Evolutionary conservation across 2,113 vertebrate genomes (phyloP), one percentile per base, ranked within the genome.

Genomic region (Zosterops borbonicus): DNA sequence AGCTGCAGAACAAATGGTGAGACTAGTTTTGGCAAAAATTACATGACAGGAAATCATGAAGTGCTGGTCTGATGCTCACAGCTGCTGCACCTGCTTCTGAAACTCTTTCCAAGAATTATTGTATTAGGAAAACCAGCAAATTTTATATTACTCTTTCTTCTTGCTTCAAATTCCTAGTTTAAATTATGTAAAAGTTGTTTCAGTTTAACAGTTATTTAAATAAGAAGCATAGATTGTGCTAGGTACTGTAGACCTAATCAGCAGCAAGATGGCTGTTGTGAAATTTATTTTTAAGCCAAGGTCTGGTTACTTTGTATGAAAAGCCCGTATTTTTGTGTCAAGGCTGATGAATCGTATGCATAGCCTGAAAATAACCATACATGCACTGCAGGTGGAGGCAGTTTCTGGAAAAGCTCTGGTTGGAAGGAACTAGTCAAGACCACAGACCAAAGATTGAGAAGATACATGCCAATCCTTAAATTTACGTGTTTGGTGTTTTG

Each of bases 1-100:
- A 96, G 64, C 39, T 94, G 87, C 52, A 92, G 74, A 89, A 23
- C 42, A 87, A 91, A 70, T 42, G 24, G 31, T 89, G 60, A 94
- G 33, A 8, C 2, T 63, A 78, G 35, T 59, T 90, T 74, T 89
- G 73, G 63, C 87, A 96, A 79, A 92, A 55, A 63, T 22, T 65
- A 31, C 23, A 15, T 50, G 5, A 35, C 33, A 70, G 68, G 56
- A 89, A 89, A 77, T 53, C 50, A 59, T 50, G 55, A 92, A 81
- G 42, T 50, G 18, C 14, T 60, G 33, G 5, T 87, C 42, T 75
- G 29, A 84, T 87, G 14, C 47, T 87, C 52, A 67, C 68, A 92
- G 64, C 69, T 67, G 35, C 44, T 94, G 37, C 52, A 67, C 80
- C 46, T 92, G 69, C 39, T 84, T 82, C 60, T 71, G 87, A 87